phyloP scores from a whole-genome alignment of 2,888 invertebrate species.

The Leptogaster cylindrica region DNA sequence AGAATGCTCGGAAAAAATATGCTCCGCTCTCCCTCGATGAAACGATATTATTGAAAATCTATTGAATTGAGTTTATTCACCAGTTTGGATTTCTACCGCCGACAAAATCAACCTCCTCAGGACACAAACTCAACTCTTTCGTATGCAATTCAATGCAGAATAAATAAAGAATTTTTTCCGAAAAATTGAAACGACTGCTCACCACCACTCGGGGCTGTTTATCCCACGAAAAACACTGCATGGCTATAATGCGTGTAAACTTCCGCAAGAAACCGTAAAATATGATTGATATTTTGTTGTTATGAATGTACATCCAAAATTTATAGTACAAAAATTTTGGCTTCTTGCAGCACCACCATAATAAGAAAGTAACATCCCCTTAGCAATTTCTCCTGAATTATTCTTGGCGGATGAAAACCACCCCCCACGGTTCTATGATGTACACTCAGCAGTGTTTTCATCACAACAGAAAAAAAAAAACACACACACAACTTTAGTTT shows the following conservation, averaged over 20 bases:
- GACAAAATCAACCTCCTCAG: no score
- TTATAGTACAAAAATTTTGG: background rate
- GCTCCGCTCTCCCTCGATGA: no score
- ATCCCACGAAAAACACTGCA: constrained; percentile 15
- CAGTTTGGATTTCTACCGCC: no score
- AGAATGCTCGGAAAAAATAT: no score
- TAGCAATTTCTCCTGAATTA: background rate
- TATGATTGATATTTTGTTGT: constrained; percentile 5
- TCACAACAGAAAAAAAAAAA: no score
- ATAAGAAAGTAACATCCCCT: background rate
- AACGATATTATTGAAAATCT: no score
- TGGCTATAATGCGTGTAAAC: constrained; percentile 9
- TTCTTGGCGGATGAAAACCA: background rate
- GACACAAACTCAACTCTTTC: no score
- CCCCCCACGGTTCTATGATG: no score
- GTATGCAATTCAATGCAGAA: constrained; percentile 21
- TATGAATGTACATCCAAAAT: background rate
- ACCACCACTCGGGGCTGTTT: constrained; percentile 17
- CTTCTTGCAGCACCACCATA: background rate
- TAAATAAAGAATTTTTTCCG: constrained; percentile 4
- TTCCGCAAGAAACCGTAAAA: constrained; percentile 9
- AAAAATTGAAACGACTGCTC: constrained; percentile 5
- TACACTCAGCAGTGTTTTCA: no score
- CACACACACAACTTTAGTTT: no score
- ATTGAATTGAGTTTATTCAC: no score